Percentiles rank a stretch among this genome's conserved stretches.
These are phyloP conservation scores for Fistularia tabacaria DNA, from an alignment of 2,797 vertebrate species.

Conservation along the genomic window DNA sequence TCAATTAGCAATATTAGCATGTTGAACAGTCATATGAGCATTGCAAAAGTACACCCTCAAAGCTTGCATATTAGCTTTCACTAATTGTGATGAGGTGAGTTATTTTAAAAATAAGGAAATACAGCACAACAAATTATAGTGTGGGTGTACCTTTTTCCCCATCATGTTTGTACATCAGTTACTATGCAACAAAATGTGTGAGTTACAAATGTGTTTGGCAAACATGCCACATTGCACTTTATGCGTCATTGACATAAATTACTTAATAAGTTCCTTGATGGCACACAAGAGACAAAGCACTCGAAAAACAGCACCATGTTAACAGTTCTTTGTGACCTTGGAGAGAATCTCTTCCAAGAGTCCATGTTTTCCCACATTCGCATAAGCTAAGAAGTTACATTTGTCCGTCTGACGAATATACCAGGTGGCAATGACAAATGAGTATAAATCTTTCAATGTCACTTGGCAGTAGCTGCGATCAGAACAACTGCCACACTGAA, in stretches of 20 bases:
- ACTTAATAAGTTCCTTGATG: slow-evolving; percentile 8
- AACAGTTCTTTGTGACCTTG: slow-evolving; percentile 14
- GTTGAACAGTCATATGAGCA: too few species aligned
- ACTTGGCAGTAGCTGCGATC: slow-evolving; percentile 43
- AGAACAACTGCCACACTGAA: slow-evolving; percentile 49
- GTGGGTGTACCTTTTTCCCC: not conserved
- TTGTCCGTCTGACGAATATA: slow-evolving; percentile 56
- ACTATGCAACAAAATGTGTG: slow-evolving; percentile 12
- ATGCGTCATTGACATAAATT: slow-evolving; percentile 6
- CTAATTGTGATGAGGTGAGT: too few species aligned
- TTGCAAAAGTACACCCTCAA: too few species aligned
- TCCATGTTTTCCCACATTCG: slow-evolving; percentile 45
- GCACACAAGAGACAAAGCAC: slow-evolving; percentile 23
- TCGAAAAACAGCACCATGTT: slow-evolving; percentile 9
- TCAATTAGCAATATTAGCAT: too few species aligned
- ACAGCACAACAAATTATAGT: not conserved
- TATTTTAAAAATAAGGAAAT: not conserved
- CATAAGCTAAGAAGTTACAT: slow-evolving; percentile 33
- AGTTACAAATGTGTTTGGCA: not conserved
- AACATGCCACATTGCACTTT: slow-evolving; percentile 5
- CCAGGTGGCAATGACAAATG: slow-evolving; percentile 49
- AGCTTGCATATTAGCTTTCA: too few species aligned
- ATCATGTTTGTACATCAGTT: slow-evolving; percentile 7
- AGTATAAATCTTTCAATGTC: slow-evolving; percentile 23
- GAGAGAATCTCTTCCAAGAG: slow-evolving; percentile 28